Percentiles rank a stretch among this genome's conserved stretches.
These are phyloP conservation scores for Prochilodus magdalenae DNA, from an alignment of 2,113 vertebrate genomes.

Conservation along the genomic window DNA sequence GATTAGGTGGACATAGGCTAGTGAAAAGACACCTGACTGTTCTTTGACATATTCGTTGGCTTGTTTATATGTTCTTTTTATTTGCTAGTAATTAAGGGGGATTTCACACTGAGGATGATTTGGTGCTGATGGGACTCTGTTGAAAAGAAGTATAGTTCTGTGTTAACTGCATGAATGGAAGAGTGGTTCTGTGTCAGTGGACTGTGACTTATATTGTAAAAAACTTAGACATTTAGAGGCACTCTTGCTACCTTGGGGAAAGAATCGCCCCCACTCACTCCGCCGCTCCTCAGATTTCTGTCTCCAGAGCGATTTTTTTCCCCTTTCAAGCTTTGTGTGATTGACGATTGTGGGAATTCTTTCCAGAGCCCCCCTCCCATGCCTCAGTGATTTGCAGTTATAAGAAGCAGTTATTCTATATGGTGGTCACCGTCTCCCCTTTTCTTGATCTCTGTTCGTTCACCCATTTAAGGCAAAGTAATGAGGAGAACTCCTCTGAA, in stretches of 20 bases:
- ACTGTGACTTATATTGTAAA: not conserved
- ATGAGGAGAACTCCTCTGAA: slow-evolving; percentile 17
- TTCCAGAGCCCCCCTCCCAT: slow-evolving; percentile 22
- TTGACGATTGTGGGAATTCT: slow-evolving; percentile 41
- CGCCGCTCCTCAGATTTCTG: slow-evolving; percentile 49
- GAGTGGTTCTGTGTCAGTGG: not conserved
- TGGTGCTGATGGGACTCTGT: not conserved
- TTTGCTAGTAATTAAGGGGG: too few species aligned
- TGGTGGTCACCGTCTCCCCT: slow-evolving; percentile 27
- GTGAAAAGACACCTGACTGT: too few species aligned
- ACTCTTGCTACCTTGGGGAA: slow-evolving; percentile 35
- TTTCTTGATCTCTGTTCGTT: slow-evolving; percentile 7
- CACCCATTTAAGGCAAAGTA: slow-evolving; percentile 36
- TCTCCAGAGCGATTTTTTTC: slow-evolving; percentile 31
- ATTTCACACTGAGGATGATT: not conserved
- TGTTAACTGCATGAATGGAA: not conserved
- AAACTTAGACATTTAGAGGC: slow-evolving; percentile 8
- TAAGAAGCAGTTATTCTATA: slow-evolving; percentile 42
- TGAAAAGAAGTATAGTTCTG: not conserved
- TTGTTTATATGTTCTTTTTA: too few species aligned
- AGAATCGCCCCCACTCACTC: slow-evolving; percentile 30
- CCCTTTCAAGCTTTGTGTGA: slow-evolving; percentile 36
- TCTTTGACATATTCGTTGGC: too few species aligned
- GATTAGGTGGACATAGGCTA: too few species aligned
- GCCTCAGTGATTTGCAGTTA: slow-evolving; percentile 41